A percentile compares a stretch with the other conserved stretches of the same genome.
Conservation (phyloP, 2,113 vertebrate genomes). For the Centropristis striata region DNA sequence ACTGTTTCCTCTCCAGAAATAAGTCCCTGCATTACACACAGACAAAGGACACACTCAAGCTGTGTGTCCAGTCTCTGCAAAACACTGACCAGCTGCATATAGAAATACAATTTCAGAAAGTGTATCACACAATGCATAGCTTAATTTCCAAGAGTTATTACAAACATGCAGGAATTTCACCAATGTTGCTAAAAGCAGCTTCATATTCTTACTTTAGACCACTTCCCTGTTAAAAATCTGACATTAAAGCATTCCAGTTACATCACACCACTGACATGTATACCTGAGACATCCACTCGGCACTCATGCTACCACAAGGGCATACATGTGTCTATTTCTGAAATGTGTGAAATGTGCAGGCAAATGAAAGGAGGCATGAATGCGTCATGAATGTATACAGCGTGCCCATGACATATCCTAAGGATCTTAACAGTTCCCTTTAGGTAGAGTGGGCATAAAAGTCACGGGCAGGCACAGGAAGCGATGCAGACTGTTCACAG, state of each 20-base stretch:
- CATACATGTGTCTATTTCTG: slow-evolving; percentile 69
- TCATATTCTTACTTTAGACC: slow-evolving; percentile 10
- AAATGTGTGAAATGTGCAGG: slow-evolving; percentile 72
- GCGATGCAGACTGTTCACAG: slow-evolving; percentile 66
- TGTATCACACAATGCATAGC: slow-evolving; percentile 16
- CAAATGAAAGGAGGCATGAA: slow-evolving; percentile 57
- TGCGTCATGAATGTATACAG: slow-evolving; percentile 45
- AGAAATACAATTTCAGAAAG: slow-evolving; percentile 23
- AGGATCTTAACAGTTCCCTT: slow-evolving; percentile 54
- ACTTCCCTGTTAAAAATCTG: slow-evolving; percentile 23
- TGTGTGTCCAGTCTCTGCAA: slow-evolving; percentile 36
- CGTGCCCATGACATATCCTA: slow-evolving; percentile 45
- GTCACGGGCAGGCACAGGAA: slow-evolving; percentile 66
- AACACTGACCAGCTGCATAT: slow-evolving; percentile 56
- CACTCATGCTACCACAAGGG: slow-evolving; percentile 51
- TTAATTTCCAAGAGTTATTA: slow-evolving; percentile 17
- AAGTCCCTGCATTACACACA: slow-evolving; percentile 51
- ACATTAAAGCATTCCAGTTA: slow-evolving; percentile 57
- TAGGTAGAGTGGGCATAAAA: slow-evolving; percentile 45
- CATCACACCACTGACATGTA: slow-evolving; percentile 45
- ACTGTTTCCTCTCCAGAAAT: slow-evolving; percentile 69
- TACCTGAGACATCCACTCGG: slow-evolving; percentile 12
- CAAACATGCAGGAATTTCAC: slow-evolving; percentile 30
- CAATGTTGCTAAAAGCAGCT: slow-evolving; percentile 2
- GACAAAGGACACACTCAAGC: slow-evolving; percentile 67